Conservation (phyloP, 2,797 vertebrate species). For the Gorsachius magnificus region DNA sequence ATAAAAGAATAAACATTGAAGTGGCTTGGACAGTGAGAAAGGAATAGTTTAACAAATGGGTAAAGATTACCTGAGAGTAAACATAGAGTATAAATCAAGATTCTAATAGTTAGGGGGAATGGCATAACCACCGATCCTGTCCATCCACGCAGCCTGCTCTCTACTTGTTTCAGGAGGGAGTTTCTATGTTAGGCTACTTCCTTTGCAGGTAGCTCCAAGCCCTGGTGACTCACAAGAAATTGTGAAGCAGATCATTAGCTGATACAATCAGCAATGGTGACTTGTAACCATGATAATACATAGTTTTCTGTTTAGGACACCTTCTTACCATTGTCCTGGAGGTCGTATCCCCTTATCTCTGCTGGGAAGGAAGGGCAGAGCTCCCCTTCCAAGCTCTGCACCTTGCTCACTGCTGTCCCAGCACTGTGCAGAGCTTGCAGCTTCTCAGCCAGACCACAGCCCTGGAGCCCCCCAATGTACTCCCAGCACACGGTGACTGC, state of each 20-base stretch:
- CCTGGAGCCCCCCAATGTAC: background rate
- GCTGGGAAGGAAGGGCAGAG: background rate
- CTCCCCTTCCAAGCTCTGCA: background rate
- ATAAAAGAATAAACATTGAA: background rate
- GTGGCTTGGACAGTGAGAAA: background rate
- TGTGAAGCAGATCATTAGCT: background rate
- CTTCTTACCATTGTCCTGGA: background rate
- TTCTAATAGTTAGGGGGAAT: background rate
- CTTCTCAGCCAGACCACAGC: background rate
- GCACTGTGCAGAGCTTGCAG: background rate
- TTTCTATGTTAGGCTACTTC: background rate
- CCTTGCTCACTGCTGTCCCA: background rate
- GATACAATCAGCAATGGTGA: background rate
- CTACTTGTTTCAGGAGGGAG: background rate
- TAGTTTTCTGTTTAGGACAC: background rate
- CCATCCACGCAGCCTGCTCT: background rate
- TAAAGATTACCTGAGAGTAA: background rate
- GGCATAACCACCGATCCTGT: background rate
- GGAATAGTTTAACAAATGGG: background rate
- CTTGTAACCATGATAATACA: background rate
- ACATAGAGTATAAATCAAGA: background rate
- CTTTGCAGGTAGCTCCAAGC: background rate
- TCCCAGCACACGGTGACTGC: rapidly evolving
- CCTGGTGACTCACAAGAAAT: background rate
- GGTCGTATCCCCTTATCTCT: background rate